Percentiles rank a stretch among this genome's conserved stretches.
These are phyloP conservation scores for Matsumurasca onukii DNA, from an alignment of 1,140 invertebrate genomes.

Conservation along the genomic window DNA sequence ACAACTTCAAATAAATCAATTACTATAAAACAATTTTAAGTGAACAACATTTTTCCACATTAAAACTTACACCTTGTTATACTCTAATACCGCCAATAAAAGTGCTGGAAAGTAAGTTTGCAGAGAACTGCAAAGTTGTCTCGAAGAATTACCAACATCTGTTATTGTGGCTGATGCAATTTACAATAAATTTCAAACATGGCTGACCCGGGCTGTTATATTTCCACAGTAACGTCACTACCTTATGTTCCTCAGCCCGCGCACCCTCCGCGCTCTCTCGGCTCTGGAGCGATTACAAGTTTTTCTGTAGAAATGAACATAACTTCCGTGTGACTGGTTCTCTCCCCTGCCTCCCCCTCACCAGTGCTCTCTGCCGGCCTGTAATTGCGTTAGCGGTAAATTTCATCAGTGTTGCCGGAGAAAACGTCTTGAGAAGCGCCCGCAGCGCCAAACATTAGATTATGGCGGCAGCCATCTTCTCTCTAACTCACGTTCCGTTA, in stretches of 20 bases:
- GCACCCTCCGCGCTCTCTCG: not conserved
- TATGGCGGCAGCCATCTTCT: not conserved
- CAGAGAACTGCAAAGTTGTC: no score
- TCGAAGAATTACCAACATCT: constrained; percentile 18
- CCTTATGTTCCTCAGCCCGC: constrained; percentile 7
- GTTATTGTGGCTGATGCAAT: constrained; percentile 25
- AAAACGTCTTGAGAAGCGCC: constrained; percentile 19
- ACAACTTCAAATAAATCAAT: no score
- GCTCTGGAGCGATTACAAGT: constrained; percentile 21
- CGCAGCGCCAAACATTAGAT: not conserved
- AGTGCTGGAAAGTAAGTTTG: no score
- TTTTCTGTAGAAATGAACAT: constrained; percentile 34
- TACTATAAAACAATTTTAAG: no score
- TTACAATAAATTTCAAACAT: constrained; percentile 28
- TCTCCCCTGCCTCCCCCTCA: constrained; percentile 2
- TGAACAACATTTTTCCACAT: no score
- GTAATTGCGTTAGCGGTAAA: constrained; percentile 34
- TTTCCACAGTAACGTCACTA: constrained; percentile 21
- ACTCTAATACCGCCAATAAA: no score
- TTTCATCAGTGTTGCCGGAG: constrained; percentile 28
- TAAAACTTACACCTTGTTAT: no score
- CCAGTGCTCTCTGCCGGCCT: not conserved
- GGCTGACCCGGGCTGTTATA: constrained; percentile 21
- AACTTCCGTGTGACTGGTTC: constrained; percentile 30
- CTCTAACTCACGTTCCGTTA: no score